A percentile compares a stretch with the other conserved stretches of the same genome.
These are phyloP conservation scores for Agrypnia vestita DNA, from an alignment of 1,140 invertebrate genomes.

Conservation along the genomic window DNA sequence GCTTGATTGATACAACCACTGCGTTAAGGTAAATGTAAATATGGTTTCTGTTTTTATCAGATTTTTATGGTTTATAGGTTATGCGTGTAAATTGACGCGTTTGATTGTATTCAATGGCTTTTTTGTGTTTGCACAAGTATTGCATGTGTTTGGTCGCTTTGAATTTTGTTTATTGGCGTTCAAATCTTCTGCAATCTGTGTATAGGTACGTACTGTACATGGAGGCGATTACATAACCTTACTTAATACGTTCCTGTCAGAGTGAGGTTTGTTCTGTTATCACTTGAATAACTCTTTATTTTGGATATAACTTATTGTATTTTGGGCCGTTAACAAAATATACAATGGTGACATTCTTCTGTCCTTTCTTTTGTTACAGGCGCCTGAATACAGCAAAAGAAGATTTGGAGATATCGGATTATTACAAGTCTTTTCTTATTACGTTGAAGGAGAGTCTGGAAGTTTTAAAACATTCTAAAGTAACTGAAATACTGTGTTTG, in stretches of 20 bases:
- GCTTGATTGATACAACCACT: slow-evolving; percentile 33
- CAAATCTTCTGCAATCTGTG: too few relatives aligned
- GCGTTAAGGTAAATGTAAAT: slow-evolving; percentile 42
- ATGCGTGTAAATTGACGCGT: not conserved
- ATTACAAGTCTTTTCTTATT: slow-evolving; percentile 67
- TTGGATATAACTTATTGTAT: not conserved
- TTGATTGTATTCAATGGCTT: too few relatives aligned
- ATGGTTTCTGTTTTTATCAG: not conserved
- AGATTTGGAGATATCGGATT: slow-evolving; percentile 69
- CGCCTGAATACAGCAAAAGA: slow-evolving; percentile 68
- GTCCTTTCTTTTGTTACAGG: slow-evolving; percentile 65
- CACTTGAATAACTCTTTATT: not conserved
- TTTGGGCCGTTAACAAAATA: not conserved
- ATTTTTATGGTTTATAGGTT: slow-evolving; percentile 26
- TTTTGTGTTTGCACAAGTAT: too few relatives aligned
- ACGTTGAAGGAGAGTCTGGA: slow-evolving; percentile 69
- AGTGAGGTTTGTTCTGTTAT: too few relatives aligned
- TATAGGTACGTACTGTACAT: too few relatives aligned
- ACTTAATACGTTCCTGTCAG: too few relatives aligned
- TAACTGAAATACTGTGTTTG: slow-evolving; percentile 73
- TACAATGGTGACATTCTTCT: not conserved
- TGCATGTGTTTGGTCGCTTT: too few relatives aligned
- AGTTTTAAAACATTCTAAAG: slow-evolving; percentile 63
- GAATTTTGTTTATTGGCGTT: too few relatives aligned
- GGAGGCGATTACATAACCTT: too few relatives aligned